These are phyloP conservation scores for Platichthys stellatus DNA, from an alignment of 2,113 vertebrate species.

Conservation along the genomic window DNA sequence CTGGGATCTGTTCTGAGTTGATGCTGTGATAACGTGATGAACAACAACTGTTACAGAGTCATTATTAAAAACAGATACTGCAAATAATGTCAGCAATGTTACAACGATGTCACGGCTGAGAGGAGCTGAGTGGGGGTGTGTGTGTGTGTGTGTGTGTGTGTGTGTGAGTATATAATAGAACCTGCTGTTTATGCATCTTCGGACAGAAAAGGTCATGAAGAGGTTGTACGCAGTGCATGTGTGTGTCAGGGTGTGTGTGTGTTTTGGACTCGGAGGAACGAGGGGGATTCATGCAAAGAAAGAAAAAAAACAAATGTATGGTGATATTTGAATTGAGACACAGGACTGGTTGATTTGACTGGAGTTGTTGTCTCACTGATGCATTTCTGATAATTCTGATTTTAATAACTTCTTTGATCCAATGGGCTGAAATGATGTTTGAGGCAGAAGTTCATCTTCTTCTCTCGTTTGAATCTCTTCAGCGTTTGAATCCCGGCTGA, in stretches of 20 bases:
- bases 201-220: constrained; percentile 22
- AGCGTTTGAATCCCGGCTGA: no score
- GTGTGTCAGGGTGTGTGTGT: constrained; percentile 21
- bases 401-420: no score
- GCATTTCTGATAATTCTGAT: no score
- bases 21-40: neutral
- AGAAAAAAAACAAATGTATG: no score
- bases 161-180: neutral
- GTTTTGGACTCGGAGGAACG: neutral
- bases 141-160: neutral
- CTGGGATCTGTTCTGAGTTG: no score
- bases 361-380: no score
- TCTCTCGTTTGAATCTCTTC: no score
- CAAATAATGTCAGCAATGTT: neutral
- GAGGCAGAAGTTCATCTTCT: no score
- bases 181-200: constrained; percentile 2
- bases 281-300: no score
- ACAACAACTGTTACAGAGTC: neutral
- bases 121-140: neutral
- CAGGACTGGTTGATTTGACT: no score
- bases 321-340: no score
- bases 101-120: neutral
- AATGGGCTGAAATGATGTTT: no score
- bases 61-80: neutral
- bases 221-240: constrained; percentile 15